phyloP scores from a whole-genome alignment of 1,140 invertebrate genomes.

The Pentalonia nigronervosa region DNA sequence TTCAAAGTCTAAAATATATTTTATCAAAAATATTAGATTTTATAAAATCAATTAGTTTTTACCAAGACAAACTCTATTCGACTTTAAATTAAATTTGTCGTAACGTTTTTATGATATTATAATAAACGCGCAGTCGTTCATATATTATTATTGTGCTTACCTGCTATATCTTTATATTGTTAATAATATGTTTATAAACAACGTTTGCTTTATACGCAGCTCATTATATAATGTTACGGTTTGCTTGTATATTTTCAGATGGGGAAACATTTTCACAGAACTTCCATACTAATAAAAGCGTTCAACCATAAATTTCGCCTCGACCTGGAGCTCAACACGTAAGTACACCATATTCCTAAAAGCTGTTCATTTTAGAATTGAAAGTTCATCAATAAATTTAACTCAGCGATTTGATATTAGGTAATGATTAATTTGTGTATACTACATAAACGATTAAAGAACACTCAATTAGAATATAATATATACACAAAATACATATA shows the following conservation, averaged over 20 bases:
- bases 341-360: slow-evolving; percentile 67
- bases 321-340: slow-evolving; percentile 95
- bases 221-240: not conserved
- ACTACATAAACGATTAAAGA: not conserved
- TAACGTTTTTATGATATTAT: not conserved
- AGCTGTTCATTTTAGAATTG: not conserved
- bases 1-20: not conserved
- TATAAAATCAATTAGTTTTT: not conserved
- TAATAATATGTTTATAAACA: not conserved
- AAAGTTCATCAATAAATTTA: slow-evolving; percentile 17
- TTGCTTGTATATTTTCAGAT: slow-evolving; percentile 70
- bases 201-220: not conserved
- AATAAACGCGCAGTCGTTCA: not conserved
- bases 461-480: not conserved
- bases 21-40: not conserved
- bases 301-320: slow-evolving; percentile 96
- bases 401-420: not conserved
- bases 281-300: slow-evolving; percentile 88
- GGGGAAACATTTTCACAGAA: slow-evolving; percentile 91
- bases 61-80: not conserved
- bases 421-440: not conserved
- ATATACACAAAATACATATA: not conserved
- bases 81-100: not conserved
- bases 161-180: not conserved
- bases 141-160: not conserved